Conservation (phyloP, 2,888 invertebrate species). For the Stramonita haemastoma region DNA sequence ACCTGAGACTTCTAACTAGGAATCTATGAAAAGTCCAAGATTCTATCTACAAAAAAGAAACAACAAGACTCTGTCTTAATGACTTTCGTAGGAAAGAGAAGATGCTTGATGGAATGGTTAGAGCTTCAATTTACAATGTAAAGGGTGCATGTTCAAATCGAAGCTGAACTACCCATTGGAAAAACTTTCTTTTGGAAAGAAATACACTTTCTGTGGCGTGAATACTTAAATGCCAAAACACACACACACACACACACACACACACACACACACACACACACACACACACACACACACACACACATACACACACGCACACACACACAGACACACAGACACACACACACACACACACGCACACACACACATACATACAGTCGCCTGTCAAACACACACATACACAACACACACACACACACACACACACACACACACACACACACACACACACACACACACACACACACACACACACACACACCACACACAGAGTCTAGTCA, state of each 20-base stretch:
- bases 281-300: background rate
- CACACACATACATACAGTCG: background rate
- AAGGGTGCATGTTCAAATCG: no score
- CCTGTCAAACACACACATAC: background rate
- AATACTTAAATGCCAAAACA: no score
- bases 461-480: background rate
- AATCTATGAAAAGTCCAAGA: no score
- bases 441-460: background rate
- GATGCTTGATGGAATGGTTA: no score
- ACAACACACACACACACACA: background rate
- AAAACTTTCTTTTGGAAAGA: no score
- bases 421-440: background rate
- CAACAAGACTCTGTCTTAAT: no score
- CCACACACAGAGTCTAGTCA: background rate
- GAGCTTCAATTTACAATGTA: no score
- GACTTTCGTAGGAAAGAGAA: no score
- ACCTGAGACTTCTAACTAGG: no score
- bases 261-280: background rate
- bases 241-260: background rate
- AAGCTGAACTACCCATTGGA: no score
- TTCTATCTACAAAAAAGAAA: no score
- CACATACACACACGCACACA: constrained; percentile 19
- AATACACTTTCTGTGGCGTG: no score
- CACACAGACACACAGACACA: background rate
- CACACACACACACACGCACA: background rate